Conservation (phyloP, 2,888 invertebrate genomes). For the Platycheirus albimanus region DNA sequence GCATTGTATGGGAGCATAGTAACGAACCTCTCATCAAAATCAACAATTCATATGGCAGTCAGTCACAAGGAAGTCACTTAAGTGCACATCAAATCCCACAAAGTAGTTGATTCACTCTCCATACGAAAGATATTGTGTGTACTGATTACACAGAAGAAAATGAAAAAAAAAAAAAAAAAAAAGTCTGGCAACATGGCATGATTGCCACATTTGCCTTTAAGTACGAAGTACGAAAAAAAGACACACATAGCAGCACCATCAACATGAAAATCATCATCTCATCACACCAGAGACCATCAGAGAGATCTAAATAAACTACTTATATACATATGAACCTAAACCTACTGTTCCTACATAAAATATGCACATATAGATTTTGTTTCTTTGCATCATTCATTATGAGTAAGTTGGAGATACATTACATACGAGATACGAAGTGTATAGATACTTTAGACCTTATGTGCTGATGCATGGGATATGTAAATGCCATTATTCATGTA, state of each 20-base stretch:
- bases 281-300: constrained; percentile 22
- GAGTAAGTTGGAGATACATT: constrained; percentile 25
- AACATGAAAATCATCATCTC: constrained; percentile 2
- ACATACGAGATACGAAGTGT: too few relatives aligned
- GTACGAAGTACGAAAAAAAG: constrained; percentile 21
- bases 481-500: constrained; percentile 57
- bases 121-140: constrained; percentile 34
- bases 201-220: constrained; percentile 25
- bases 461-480: constrained; percentile 36
- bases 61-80: constrained; percentile 70
- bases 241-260: not conserved
- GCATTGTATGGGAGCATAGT: constrained; percentile 2
- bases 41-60: constrained; percentile 70
- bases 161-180: constrained; percentile 1
- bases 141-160: constrained; percentile 40
- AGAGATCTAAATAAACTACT: constrained; percentile 13
- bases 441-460: constrained; percentile 7
- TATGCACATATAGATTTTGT: constrained; percentile 46
- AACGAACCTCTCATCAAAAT: constrained; percentile 55
- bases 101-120: constrained; percentile 46
- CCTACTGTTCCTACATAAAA: constrained; percentile 46
- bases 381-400: constrained; percentile 54
- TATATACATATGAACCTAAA: too few relatives aligned
- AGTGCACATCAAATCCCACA: constrained; percentile 68
- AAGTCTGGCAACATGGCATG: constrained; percentile 51